phyloP scores from a whole-genome alignment of 2,797 vertebrate genomes.

The Tiaroga cobitis region DNA sequence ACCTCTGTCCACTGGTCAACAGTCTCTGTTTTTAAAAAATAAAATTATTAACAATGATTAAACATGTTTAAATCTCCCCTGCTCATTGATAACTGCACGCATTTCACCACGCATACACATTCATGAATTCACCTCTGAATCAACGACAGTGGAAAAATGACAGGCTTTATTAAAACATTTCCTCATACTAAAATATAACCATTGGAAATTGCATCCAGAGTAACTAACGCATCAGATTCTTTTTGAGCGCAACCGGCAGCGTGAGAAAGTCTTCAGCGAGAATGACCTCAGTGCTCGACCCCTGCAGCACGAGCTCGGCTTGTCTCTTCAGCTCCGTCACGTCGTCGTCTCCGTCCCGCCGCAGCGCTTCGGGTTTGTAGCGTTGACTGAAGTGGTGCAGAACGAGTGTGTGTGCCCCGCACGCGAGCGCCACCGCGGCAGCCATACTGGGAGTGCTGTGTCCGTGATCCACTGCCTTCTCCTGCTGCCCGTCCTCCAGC shows the following conservation, averaged over 20 bases:
- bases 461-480: conserved; percentile 85
- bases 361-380: conserved; percentile 79
- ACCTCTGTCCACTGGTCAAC: not conserved
- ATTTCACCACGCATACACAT: not conserved
- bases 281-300: conserved; percentile 77
- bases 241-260: conserved; percentile 80
- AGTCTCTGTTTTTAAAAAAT: not conserved
- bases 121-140: not conserved
- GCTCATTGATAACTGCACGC: not conserved
- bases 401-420: conserved; percentile 75
- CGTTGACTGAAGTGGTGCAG: conserved; percentile 93
- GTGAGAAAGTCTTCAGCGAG: conserved; percentile 92
- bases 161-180: conserved; percentile 18
- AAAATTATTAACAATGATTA: not conserved
- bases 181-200: conserved; percentile 2
- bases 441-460: conserved; percentile 90
- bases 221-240: conserved; percentile 15
- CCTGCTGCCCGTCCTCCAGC: conserved; percentile 79
- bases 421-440: conserved; percentile 76
- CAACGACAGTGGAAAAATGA: not conserved
- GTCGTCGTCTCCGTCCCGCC: conserved; percentile 75
- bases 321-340: conserved; percentile 79
- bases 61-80: not conserved
- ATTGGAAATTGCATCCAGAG: not conserved
- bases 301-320: conserved; percentile 77